Evolutionary conservation across 2,113 vertebrate genomes (phyloP), one percentile per base, ranked within the genome.

Genomic region (Anas platyrhynchos): DNA sequence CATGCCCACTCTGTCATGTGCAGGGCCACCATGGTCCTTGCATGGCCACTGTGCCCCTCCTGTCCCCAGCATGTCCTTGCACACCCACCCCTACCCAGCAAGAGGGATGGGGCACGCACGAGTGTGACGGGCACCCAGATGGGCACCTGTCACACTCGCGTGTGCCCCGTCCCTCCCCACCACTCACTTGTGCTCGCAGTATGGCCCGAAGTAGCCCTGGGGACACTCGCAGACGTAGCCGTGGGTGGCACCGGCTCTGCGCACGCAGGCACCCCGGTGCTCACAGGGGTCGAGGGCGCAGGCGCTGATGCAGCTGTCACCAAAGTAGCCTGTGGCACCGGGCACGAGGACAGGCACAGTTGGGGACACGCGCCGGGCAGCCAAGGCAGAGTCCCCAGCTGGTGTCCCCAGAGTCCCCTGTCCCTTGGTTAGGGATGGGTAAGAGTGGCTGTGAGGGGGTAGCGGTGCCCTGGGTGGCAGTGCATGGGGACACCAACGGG

Each of bases 271-370:
- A 1, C 99, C 98, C 4, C 98, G 98, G 85, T 99, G 98, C 91
- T 99, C 98, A 31, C 99, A 99, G 5, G 99, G 99, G 91, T 99
- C 99, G 81, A 99, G 94, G 13, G 98, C 97, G 92, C 99, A 99
- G 2, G 97, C 99, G 1, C 98, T 99, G 9, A 98, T 98, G 82
- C 99, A 99, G 96, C 96, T 98, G 92, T 98, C 98, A 79, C 99
- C 99, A 50, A 99, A 99, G 97, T 98, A 99, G 86, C 99, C 99
- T 99, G 93, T 12, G 48, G 18, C 26, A 7, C 48, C n/a, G 77
- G 56, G 65, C n/a, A 90, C 34, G 8, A 89, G 78, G 29, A 32
- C 3, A 15, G 73, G 46, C 22, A 56, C 2, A 1, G 22, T 27
- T 55, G 59, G 38, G 29, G 14, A 62, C 63, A 17, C 3, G 17